phyloP scores from a whole-genome alignment of 2,113 vertebrate species.

The Poecile atricapillus region DNA sequence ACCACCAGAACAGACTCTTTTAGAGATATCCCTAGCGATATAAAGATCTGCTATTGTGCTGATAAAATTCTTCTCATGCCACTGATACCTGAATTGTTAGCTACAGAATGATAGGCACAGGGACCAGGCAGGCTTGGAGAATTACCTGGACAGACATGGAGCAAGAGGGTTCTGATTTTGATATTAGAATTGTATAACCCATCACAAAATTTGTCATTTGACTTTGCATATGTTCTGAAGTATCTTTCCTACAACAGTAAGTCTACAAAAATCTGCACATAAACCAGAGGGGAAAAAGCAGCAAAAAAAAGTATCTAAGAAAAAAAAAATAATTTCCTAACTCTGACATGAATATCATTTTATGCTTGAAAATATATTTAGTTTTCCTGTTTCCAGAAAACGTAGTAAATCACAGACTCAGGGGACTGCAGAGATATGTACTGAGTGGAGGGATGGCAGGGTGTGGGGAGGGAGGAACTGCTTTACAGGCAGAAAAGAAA shows the following conservation, averaged over 20 bases:
- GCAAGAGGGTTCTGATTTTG: background rate
- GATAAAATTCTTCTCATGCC: constrained; percentile 65
- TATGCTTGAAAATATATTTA: constrained; percentile 27
- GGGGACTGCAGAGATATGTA: background rate
- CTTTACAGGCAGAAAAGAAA: constrained; percentile 6
- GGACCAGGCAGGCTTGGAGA: background rate
- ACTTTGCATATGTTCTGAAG: background rate
- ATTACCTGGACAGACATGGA: background rate
- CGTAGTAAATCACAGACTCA: constrained; percentile 30
- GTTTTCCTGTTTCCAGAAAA: constrained; percentile 37
- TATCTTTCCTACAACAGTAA: background rate
- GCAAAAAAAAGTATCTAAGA: background rate
- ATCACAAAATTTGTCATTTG: background rate
- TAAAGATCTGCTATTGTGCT: constrained; percentile 2
- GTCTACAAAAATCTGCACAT: background rate
- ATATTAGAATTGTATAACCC: background rate
- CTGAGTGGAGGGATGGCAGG: constrained; percentile 3
- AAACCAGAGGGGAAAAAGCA: background rate
- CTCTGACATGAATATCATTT: constrained; percentile 13
- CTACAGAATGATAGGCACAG: background rate
- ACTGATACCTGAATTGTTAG: background rate
- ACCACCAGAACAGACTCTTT: constrained; percentile 13
- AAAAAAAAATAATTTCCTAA: background rate
- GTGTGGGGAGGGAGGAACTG: constrained; percentile 1
- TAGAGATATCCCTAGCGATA: constrained; percentile 22